Percentiles rank a stretch among this genome's conserved stretches.
phyloP scores from a whole-genome alignment of 2,888 invertebrate genomes.

The Drosophila limbata region DNA sequence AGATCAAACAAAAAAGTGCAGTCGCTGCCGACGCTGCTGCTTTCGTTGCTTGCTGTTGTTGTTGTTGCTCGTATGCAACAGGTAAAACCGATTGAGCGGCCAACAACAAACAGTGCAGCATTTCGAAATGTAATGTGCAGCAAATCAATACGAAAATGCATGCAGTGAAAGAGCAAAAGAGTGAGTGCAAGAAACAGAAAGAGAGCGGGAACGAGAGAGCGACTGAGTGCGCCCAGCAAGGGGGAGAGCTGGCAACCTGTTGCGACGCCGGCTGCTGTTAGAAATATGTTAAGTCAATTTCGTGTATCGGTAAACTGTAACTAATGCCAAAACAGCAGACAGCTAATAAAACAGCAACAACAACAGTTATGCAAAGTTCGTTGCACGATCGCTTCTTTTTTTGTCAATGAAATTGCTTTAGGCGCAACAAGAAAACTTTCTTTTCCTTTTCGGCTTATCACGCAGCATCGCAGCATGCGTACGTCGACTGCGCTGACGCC shows the following conservation, averaged over 20 bases:
- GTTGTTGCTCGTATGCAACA: slow-evolving; percentile 55
- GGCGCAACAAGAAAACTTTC: slow-evolving; percentile 67
- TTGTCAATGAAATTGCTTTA: slow-evolving; percentile 72
- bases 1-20: slow-evolving; percentile 80
- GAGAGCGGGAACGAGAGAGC: slow-evolving; percentile 26
- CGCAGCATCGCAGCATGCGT: slow-evolving; percentile 55
- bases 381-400: slow-evolving; percentile 60
- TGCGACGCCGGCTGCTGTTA: slow-evolving; percentile 63
- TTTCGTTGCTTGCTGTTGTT: slow-evolving; percentile 30
- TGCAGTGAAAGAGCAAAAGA: slow-evolving; percentile 25
- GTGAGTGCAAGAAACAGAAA: slow-evolving; percentile 14
- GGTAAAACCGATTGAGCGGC: slow-evolving; percentile 69
- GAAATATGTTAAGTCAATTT: slow-evolving; percentile 78
- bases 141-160: slow-evolving; percentile 60
- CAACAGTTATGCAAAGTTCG: slow-evolving; percentile 72
- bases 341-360: slow-evolving; percentile 31
- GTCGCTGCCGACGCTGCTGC: slow-evolving; percentile 65
- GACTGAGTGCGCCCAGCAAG: background rate
- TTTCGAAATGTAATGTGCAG: slow-evolving; percentile 67
- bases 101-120: slow-evolving; percentile 62
- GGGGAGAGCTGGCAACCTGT: slow-evolving; percentile 63
- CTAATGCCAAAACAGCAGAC: slow-evolving; percentile 68
- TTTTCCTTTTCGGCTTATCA: slow-evolving; percentile 62
- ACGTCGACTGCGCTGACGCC: slow-evolving; percentile 33
- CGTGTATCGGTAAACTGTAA: slow-evolving; percentile 76